Evolutionary conservation across 2,888 invertebrate genomes (phyloP).

Genomic region (Diadegma fenestrale): DNA sequence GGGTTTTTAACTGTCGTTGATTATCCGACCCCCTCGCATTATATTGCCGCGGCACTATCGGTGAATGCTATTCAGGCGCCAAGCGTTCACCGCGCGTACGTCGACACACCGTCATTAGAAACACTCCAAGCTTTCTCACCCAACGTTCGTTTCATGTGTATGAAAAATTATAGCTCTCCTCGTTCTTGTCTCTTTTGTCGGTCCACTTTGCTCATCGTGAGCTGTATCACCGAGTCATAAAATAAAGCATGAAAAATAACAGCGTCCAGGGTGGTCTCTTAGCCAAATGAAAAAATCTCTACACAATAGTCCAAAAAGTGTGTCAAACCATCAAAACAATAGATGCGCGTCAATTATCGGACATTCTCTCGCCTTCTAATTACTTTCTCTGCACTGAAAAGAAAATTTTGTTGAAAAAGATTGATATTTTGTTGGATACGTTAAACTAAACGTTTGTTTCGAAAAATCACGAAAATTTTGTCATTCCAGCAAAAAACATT

Average conservation of each 20-base stretch:
- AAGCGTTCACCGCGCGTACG: slow-evolving; percentile 22
- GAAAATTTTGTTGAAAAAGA: no score
- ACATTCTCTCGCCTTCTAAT: neutral
- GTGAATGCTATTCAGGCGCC: slow-evolving; percentile 38
- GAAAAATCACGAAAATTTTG: no score
- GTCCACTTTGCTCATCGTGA: slow-evolving; percentile 39
- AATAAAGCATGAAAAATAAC: slow-evolving; percentile 3
- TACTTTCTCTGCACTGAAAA: no score
- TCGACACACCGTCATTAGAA: slow-evolving; percentile 58
- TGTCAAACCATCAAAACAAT: neutral
- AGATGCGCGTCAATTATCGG: neutral
- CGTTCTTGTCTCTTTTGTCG: slow-evolving; percentile 33
- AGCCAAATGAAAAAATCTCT: neutral
- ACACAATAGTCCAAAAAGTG: neutral
- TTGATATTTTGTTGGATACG: no score
- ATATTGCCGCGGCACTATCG: slow-evolving; percentile 31
- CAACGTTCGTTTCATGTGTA: slow-evolving; percentile 36
- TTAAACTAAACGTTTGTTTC: no score
- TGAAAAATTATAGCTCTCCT: slow-evolving; percentile 50
- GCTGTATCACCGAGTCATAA: slow-evolving; percentile 17
- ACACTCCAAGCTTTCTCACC: slow-evolving; percentile 57
- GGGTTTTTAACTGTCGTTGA: slow-evolving; percentile 47
- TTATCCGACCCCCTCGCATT: slow-evolving; percentile 34
- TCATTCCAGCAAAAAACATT: no score
- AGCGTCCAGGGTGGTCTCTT: neutral